Conservation (phyloP, 2,888 invertebrate species). For the Scrobipalpa costella region DNA sequence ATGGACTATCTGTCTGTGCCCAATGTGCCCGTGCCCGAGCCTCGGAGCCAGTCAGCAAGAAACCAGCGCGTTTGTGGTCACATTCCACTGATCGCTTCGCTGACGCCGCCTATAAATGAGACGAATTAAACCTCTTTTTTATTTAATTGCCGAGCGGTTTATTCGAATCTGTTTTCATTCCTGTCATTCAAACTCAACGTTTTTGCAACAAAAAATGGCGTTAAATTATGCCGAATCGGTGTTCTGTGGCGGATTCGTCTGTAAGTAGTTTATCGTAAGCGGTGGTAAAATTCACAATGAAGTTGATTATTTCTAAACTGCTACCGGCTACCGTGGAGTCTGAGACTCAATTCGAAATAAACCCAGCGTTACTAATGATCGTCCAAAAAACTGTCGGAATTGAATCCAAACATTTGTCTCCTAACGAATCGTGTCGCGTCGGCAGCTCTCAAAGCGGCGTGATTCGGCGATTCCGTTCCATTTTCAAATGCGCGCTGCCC, state of each 20-base stretch:
- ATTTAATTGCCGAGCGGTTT: constrained; percentile 25
- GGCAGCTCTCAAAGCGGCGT: constrained; percentile 74
- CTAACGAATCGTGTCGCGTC: constrained; percentile 79
- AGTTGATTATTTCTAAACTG: constrained; percentile 63
- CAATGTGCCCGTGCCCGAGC: no score
- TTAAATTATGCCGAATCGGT: constrained; percentile 24
- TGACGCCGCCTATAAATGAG: constrained; percentile 39
- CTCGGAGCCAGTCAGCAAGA: constrained; percentile 45
- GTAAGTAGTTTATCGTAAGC: constrained; percentile 15
- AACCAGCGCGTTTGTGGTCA: constrained; percentile 58
- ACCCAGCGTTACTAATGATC: constrained; percentile 74
- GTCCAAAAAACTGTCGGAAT: constrained; percentile 69
- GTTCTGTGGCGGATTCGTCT: constrained; percentile 13
- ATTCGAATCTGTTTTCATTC: constrained; percentile 27
- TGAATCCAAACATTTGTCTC: constrained; percentile 81
- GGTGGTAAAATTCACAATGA: constrained; percentile 49
- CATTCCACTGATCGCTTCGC: constrained; percentile 59
- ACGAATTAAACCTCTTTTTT: constrained; percentile 26
- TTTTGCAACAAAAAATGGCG: constrained; percentile 18
- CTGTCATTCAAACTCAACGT: constrained; percentile 23
- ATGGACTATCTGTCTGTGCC: constrained; percentile 35
- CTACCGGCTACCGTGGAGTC: constrained; percentile 48
- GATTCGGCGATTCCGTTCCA: constrained; percentile 76
- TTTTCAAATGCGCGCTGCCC: constrained; percentile 77
- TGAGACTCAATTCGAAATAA: constrained; percentile 64